These are phyloP conservation scores for Dicycla oo DNA, from an alignment of 2,888 invertebrate species.

Conservation along the genomic window DNA sequence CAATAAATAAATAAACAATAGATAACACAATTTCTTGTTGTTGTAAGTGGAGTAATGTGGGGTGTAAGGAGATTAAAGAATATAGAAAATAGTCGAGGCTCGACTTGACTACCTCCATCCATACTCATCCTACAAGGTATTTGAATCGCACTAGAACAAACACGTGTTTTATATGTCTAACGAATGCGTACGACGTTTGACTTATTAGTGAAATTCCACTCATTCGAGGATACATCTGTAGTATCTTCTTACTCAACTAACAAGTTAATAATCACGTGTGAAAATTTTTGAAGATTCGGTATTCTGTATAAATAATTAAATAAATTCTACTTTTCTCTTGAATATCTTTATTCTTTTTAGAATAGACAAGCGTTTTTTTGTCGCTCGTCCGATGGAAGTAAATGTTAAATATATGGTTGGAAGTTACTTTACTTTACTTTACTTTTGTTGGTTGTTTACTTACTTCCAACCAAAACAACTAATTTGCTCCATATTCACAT, in stretches of 20 bases:
- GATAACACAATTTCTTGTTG: too few relatives aligned
- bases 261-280: conserved; percentile 18
- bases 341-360: not conserved
- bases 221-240: not conserved
- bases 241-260: not conserved
- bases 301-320: not conserved
- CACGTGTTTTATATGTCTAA: not conserved
- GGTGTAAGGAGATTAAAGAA: too few relatives aligned
- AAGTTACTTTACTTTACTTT: too few relatives aligned
- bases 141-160: not conserved
- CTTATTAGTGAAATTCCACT: too few relatives aligned
- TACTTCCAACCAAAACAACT: too few relatives aligned
- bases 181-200: too few relatives aligned
- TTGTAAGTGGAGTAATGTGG: too few relatives aligned
- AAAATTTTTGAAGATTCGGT: not conserved
- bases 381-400: conserved; percentile 9
- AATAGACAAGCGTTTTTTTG: not conserved
- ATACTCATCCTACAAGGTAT: not conserved
- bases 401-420: not conserved
- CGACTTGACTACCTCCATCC: not conserved
- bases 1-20: too few relatives aligned
- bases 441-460: too few relatives aligned
- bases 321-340: not conserved
- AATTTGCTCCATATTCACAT: too few relatives aligned
- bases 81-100: not conserved